Evolutionary conservation across 92 coral and sea anemone species (phyloP).

Genomic region (Muricea muricata): DNA sequence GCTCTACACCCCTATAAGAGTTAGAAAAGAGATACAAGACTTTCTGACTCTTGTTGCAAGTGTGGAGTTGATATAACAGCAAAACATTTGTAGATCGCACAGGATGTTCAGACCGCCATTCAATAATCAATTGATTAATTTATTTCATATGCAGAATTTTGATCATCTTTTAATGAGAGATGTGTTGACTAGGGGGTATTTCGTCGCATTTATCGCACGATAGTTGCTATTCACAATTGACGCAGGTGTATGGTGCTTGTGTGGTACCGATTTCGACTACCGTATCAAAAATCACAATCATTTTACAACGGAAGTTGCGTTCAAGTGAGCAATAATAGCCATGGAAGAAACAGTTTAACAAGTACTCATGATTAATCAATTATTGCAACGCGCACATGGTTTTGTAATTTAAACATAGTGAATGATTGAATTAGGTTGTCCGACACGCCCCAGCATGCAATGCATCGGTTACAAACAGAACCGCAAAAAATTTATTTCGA

Average conservation of each 20-base stretch:
- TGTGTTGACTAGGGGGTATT: not conserved
- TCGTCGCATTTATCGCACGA: not conserved
- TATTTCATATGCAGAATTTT: not conserved
- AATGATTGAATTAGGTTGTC: not conserved
- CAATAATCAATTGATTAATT: not conserved
- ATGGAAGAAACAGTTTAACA: not conserved
- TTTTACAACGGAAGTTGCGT: not conserved
- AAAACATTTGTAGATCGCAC: too few species aligned
- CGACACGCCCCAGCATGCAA: not conserved
- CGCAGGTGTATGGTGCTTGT: too few species aligned
- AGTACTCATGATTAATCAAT: not conserved
- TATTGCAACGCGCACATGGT: not conserved
- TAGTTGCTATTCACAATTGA: too few species aligned
- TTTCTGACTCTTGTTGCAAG: too few species aligned
- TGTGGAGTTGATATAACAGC: too few species aligned
- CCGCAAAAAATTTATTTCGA: too few species aligned
- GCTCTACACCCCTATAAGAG: too few species aligned
- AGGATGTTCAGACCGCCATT: not conserved
- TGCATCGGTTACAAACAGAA: too few species aligned
- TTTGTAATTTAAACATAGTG: not conserved
- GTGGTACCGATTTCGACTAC: too few species aligned
- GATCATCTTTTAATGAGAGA: not conserved
- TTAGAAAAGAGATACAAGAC: too few species aligned
- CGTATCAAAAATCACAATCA: too few species aligned
- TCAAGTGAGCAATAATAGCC: not conserved